phyloP scores from a whole-genome alignment of 2,113 vertebrate species.

The Thermophis baileyi region DNA sequence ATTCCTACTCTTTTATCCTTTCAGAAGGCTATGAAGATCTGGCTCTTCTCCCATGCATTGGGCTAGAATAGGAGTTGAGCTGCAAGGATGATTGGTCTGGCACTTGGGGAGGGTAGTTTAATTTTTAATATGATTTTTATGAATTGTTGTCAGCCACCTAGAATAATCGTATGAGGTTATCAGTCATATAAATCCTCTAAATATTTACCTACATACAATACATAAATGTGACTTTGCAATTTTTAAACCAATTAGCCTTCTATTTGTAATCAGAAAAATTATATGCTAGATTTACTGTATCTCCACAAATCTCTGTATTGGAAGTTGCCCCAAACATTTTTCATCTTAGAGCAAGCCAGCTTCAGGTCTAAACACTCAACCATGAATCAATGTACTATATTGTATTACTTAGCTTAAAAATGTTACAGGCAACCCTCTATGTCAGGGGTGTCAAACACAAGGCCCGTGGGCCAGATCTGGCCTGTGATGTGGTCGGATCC shows the following conservation, averaged over 20 bases:
- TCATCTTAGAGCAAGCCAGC: not conserved
- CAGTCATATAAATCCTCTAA: not conserved
- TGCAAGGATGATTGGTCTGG: not conserved
- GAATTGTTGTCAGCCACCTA: not conserved
- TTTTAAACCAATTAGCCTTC: not conserved
- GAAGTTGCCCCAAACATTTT: not conserved
- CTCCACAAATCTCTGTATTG: not conserved
- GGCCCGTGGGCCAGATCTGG: too few relatives aligned
- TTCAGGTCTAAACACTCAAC: not conserved
- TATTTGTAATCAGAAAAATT: not conserved
- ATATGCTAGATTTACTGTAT: not conserved
- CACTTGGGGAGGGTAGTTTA: not conserved
- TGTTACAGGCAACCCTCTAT: not conserved
- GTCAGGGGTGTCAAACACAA: not conserved
- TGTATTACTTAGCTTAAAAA: not conserved
- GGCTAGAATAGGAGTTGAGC: not conserved
- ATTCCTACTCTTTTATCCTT: not conserved
- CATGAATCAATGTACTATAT: not conserved
- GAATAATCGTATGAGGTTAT: not conserved
- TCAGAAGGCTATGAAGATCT: not conserved
- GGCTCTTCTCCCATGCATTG: not conserved
- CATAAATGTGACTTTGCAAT: not conserved
- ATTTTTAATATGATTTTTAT: not conserved
- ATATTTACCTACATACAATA: not conserved
- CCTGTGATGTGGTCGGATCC: too few relatives aligned